Conservation (phyloP, 2,888 invertebrate genomes). For the Drosophila rellima region DNA sequence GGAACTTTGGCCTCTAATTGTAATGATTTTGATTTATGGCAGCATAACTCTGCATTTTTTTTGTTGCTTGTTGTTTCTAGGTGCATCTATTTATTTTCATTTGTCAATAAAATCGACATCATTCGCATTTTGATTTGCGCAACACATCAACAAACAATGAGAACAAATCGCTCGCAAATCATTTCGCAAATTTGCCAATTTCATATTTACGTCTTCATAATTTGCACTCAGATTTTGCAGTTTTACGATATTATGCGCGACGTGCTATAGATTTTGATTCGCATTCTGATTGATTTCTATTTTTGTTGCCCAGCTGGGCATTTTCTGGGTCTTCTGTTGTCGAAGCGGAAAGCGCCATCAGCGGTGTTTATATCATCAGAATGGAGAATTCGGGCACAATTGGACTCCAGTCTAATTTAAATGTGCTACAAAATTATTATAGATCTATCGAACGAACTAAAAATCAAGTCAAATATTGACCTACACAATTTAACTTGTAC, state of each 20-base stretch:
- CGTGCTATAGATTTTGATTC: slow-evolving; percentile 14
- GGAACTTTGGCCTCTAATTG: slow-evolving; percentile 23
- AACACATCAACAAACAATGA: slow-evolving; percentile 49
- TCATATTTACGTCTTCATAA: slow-evolving; percentile 73
- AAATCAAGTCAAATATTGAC: not conserved
- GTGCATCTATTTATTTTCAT: slow-evolving; percentile 63
- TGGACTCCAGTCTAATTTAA: not conserved
- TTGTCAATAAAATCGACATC: slow-evolving; percentile 73
- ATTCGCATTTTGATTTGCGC: slow-evolving; percentile 63
- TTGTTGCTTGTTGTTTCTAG: slow-evolving; percentile 51
- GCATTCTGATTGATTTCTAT: slow-evolving; percentile 52
- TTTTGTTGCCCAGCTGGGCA: slow-evolving; percentile 30
- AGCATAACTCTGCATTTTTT: slow-evolving; percentile 8
- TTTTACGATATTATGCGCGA: slow-evolving; percentile 38
- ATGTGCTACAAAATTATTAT: not conserved
- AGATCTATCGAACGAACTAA: not conserved
- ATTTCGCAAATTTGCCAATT: slow-evolving; percentile 49
- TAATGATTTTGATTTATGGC: slow-evolving; percentile 15
- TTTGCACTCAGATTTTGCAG: slow-evolving; percentile 61
- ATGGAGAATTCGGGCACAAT: not conserved
- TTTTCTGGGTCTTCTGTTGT: not conserved
- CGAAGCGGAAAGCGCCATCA: not conserved
- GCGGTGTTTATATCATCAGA: slow-evolving; percentile 13
- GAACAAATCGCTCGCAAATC: slow-evolving; percentile 64
- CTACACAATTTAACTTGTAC: not conserved